These are phyloP conservation scores for Amazona vittata DNA, from an alignment of 2,113 vertebrate genomes.

Conservation along the genomic window DNA sequence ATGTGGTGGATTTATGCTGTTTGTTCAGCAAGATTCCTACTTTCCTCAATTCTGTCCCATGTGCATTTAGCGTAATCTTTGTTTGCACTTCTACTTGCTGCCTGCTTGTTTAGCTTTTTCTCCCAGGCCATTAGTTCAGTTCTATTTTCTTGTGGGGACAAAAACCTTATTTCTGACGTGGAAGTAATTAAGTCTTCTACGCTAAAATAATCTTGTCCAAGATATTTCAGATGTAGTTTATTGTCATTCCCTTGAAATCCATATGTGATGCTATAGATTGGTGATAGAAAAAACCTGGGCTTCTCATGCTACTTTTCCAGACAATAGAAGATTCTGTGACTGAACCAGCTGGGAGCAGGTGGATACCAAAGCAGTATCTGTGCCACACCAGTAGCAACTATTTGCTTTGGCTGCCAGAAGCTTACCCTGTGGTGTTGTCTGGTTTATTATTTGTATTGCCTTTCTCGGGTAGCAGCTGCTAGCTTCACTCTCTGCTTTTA, in stretches of 20 bases:
- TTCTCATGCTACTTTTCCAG: neutral
- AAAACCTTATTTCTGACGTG: neutral
- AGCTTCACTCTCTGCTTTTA: neutral
- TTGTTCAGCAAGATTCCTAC: slow-evolving; percentile 5
- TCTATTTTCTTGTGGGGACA: neutral
- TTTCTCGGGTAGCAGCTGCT: neutral
- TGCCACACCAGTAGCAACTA: neutral
- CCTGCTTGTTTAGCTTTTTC: slow-evolving; percentile 3
- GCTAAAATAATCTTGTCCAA: neutral
- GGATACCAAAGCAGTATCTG: neutral
- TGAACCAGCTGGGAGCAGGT: neutral
- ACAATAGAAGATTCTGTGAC: neutral
- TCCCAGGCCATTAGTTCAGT: slow-evolving; percentile 4
- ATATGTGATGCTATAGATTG: neutral
- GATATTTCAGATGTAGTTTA: neutral
- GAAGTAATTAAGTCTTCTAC: neutral
- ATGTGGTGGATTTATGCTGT: neutral
- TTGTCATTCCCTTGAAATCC: neutral
- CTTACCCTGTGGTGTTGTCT: neutral
- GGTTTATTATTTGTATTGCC: neutral
- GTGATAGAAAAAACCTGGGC: neutral
- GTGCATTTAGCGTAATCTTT: slow-evolving; percentile 30
- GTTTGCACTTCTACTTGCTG: neutral
- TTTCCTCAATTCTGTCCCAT: neutral
- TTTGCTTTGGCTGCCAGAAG: neutral